Percentiles rank a stretch among this genome's conserved stretches.
These are phyloP conservation scores for Sarcophaga bullata DNA, from an alignment of 1,140 invertebrate genomes.

Conservation along the genomic window DNA sequence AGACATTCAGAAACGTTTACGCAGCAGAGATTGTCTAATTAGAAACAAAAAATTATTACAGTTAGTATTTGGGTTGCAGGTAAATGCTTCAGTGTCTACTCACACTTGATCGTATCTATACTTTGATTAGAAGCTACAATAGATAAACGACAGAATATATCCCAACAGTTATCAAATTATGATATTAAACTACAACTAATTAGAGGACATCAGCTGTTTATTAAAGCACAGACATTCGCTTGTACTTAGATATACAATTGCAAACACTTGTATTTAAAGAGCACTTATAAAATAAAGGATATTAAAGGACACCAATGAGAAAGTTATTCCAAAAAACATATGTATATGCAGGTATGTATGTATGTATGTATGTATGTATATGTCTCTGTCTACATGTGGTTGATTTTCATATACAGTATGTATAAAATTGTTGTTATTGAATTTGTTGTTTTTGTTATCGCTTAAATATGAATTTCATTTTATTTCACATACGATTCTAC, in stretches of 20 bases:
- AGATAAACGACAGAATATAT: no score
- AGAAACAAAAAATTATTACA: no score
- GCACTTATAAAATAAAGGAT: constrained; percentile 39
- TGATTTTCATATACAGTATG: background rate
- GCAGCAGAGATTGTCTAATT: no score
- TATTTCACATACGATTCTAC: background rate
- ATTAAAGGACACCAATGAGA: constrained; percentile 40
- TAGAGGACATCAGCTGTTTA: no score
- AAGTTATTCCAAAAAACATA: constrained; percentile 1
- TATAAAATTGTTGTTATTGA: background rate
- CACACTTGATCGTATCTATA: no score
- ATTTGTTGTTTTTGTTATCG: background rate
- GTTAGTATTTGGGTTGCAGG: no score
- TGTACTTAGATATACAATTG: background rate
- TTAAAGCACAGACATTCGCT: background rate
- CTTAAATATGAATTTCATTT: constrained; percentile 14
- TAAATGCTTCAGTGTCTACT: no score
- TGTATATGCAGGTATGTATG: background rate
- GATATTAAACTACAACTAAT: no score
- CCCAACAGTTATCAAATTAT: no score
- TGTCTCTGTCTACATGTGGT: constrained; percentile 18
- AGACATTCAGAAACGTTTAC: no score
- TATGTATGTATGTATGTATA: background rate
- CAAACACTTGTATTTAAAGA: constrained; percentile 23
- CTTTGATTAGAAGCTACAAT: no score